Percentiles rank a stretch among this genome's conserved stretches.
Conservation (phyloP, 2,888 invertebrate species). For the Nemotelus nigrinus region DNA sequence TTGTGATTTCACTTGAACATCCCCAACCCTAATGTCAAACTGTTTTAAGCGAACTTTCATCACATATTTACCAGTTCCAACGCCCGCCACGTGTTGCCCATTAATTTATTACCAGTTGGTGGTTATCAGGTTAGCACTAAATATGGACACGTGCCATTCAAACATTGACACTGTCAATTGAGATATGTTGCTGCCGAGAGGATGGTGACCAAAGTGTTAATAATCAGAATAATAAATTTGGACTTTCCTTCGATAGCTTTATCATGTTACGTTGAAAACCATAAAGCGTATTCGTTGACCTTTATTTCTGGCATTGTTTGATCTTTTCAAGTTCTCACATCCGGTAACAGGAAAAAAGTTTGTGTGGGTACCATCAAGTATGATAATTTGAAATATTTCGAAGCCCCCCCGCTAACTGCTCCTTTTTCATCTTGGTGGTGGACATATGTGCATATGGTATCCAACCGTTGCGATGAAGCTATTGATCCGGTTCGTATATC, state of each 20-base stretch:
- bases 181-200: background rate
- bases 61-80: background rate
- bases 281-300: background rate
- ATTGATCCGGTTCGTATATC: constrained; percentile 20
- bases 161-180: constrained; percentile 43
- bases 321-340: too few relatives aligned
- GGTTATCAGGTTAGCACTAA: constrained; percentile 39
- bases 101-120: constrained; percentile 48
- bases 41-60: background rate
- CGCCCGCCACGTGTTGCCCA: constrained; percentile 46
- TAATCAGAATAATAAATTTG: constrained; percentile 44
- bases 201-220: constrained; percentile 19
- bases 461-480: background rate
- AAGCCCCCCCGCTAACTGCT: background rate
- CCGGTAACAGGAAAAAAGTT: too few relatives aligned
- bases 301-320: too few relatives aligned
- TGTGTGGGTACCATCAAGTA: too few relatives aligned
- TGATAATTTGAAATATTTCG: background rate
- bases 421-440: constrained; percentile 25
- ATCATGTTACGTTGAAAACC: constrained; percentile 1
- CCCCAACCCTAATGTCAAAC: background rate
- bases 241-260: constrained; percentile 43
- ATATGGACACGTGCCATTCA: constrained; percentile 41
- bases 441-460: constrained; percentile 32
- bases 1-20: background rate